phyloP scores from a whole-genome alignment of 2,113 vertebrate species.

The Microcebus tavaratra region DNA sequence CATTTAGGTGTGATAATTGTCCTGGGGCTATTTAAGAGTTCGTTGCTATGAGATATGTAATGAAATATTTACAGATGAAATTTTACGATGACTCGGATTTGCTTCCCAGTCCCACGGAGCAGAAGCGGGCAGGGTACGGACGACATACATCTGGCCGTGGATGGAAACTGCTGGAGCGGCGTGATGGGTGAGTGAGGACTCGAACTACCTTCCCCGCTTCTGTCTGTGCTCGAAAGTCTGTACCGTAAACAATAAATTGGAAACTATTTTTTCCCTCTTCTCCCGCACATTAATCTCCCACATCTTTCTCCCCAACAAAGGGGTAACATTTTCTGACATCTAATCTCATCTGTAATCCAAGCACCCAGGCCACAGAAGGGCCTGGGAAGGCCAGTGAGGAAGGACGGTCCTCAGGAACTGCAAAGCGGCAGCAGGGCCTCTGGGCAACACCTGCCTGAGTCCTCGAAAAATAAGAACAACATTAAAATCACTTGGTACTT shows the following conservation, averaged over 20 bases:
- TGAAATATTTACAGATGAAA: not conserved
- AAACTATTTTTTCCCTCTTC: not conserved
- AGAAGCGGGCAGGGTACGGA: not conserved
- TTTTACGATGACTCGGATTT: not conserved
- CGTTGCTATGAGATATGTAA: not conserved
- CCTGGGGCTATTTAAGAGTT: not conserved
- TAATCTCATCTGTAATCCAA: not conserved
- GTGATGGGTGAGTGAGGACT: fast-evolving
- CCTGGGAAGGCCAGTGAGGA: not conserved
- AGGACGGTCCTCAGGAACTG: not conserved
- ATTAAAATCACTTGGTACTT: not conserved
- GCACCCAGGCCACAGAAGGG: not conserved
- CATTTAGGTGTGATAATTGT: not conserved
- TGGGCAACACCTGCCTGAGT: not conserved
- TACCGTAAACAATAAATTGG: not conserved
- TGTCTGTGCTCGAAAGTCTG: not conserved
- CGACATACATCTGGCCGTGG: not conserved
- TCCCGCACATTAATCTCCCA: not conserved
- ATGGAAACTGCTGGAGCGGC: not conserved
- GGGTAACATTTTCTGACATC: not conserved
- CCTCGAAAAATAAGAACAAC: not conserved
- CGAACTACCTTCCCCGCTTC: not conserved
- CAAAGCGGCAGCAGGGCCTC: no score
- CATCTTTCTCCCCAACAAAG: not conserved
- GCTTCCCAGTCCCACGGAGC: not conserved